phyloP scores from a whole-genome alignment of 2,113 vertebrate genomes.

The Micronisus gabar region DNA sequence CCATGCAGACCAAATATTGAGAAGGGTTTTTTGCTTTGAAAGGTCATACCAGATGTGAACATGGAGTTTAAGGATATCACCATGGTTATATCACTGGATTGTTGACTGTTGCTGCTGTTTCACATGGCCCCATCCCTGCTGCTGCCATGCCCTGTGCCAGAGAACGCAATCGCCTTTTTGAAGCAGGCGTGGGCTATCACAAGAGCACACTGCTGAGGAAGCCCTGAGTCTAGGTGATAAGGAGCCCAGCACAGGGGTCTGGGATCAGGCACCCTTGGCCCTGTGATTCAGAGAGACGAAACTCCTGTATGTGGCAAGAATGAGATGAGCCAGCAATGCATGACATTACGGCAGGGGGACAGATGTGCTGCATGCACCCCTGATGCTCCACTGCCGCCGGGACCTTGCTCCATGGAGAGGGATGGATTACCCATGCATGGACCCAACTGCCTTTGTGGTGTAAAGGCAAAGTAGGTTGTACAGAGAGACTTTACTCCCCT shows the following conservation, averaged over 20 bases:
- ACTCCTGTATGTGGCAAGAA: neutral
- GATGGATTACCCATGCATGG: rapidly evolving
- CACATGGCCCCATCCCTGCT: neutral
- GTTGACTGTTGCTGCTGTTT: neutral
- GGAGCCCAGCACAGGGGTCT: neutral
- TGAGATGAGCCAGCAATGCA: rapidly evolving
- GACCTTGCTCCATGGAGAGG: rapidly evolving
- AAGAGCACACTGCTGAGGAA: rapidly evolving
- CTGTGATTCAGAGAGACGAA: neutral
- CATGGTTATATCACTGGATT: neutral
- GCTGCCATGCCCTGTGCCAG: neutral
- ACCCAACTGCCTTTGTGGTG: rapidly evolving
- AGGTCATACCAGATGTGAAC: neutral
- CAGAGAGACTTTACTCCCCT: neutral
- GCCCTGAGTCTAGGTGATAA: neutral
- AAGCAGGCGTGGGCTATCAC: neutral
- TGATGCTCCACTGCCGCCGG: rapidly evolving
- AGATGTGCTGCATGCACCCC: neutral
- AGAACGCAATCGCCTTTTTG: rapidly evolving
- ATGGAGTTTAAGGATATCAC: neutral
- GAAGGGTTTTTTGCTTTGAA: neutral
- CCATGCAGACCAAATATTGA: neutral
- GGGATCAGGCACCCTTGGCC: neutral
- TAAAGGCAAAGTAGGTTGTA: neutral
- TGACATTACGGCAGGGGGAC: rapidly evolving